Base-by-base conservation (phyloP, 1,140 invertebrate genomes). In the Brachionus calyciflorus region DNA sequence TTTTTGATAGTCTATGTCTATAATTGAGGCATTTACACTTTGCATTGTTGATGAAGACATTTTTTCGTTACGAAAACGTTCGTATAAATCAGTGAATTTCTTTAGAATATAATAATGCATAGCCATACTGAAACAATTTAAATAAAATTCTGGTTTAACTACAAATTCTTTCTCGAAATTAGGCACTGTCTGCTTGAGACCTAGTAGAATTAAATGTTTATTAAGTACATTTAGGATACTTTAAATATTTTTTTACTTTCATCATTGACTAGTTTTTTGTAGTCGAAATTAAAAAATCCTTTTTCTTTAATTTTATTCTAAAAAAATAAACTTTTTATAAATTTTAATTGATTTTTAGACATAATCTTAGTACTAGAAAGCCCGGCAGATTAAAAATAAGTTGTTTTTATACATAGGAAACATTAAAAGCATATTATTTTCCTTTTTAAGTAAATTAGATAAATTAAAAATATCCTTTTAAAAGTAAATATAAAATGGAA, bases 281-380 rank as follows among this genome's bases (percentile, higher is more conserved):
- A 73, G 14, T 73, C 69, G 24, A 73, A 49, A 55, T 73, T 73
- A 41, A 73, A 73, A 41, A 73, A 73, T 9, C 69, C 69, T 51
- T 73, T 73, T n/a, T 49, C 69, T 53, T 73, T 73, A 26, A 73
- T 73, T 53, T 73, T 49, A 33, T 73, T 55, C 69, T 73, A 37
- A 9, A 37, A 37, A 37, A 37, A 37, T 5, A 37, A 37, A 37
- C 9, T n/a, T n/a, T n/a, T n/a, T n/a, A n/a, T n/a, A n/a, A n/a
- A n/a, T n/a, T n/a, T n/a, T n/a, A n/a, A n/a, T n/a, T n/a, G n/a
- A n/a, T n/a, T n/a, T n/a, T n/a, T n/a, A n/a, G n/a, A n/a, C n/a
- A n/a, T n/a, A n/a, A n/a, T n/a, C n/a, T n/a, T n/a, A n/a, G n/a
- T n/a, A n/a, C n/a, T n/a, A n/a, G n/a, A n/a, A n/a, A n/a, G n/a